Evolutionary conservation across 2,888 invertebrate species (phyloP), one percentile per base, ranked within the genome.

Genomic region (Melinaea marsaeus): DNA sequence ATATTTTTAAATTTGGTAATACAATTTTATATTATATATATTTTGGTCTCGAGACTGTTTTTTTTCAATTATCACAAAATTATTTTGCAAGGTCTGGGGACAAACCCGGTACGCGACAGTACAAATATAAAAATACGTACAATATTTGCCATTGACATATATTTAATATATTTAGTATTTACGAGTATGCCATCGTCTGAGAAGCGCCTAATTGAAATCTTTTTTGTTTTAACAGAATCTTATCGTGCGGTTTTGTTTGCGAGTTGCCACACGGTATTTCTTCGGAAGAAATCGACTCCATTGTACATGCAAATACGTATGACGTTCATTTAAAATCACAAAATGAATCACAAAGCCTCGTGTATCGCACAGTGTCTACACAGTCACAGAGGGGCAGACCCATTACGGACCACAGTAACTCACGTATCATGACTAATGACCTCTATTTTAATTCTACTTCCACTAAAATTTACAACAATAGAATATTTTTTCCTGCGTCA

Each of bases 401-500:
- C 0, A 84, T 83, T 70, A 88, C 84, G 66, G 92, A 92, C 66
- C 85, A 92, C 61, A 91, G 90, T 67, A 92, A 92, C 47, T 86
- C 91, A 13, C 85, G 92, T 62, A 87, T 89, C 55, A 75, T 94
- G 71, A 88, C 79, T 45, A 93, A 93, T 72, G 91, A 94, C 69
- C 92, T 92, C 13, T 88, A 86, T 64, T 93, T 92, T 71, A 89
- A 90, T 63, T 92, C 91, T 0, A 90, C 92, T 0, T 86, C 94
- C 54, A 87, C 93, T 13, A 92, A 88, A 76, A 75, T 94, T 5
- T 92, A 93, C 0, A 86, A 88, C 45, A 83, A 81, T 48, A 79
- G 86, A 62, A 86, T 92, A 67, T 95, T 92, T 79, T 94, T 94
- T 73, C 95, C 95, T 2, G 89, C 93, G 0, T 88, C 91, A 5